A percentile compares a stretch with the other conserved stretches of the same genome.
Conservation (phyloP, 2,888 invertebrate genomes). For the Nemoura dubitans region DNA sequence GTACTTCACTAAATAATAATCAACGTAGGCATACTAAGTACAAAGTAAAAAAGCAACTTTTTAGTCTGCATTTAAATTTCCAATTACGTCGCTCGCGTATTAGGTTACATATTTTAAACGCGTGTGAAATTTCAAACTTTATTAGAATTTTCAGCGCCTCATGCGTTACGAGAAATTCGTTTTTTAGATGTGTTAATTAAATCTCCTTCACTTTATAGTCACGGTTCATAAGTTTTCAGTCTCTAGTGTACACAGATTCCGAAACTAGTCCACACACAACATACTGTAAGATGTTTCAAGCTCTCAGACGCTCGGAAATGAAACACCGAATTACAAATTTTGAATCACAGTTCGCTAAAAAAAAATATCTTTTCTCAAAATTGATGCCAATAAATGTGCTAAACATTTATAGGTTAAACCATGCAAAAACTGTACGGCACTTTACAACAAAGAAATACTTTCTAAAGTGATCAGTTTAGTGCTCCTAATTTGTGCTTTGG, state of each 20-base stretch:
- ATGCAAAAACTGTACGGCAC: neutral
- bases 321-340: neutral
- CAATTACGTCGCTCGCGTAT: neutral
- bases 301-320: too few relatives aligned
- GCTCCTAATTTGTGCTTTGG: neutral
- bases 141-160: neutral
- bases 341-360: neutral
- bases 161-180: neutral
- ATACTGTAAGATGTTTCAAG: neutral
- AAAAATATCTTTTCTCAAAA: neutral
- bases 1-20: neutral
- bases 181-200: neutral
- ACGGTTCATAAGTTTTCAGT: neutral
- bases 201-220: neutral
- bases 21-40: neutral
- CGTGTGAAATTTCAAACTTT: neutral
- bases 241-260: too few relatives aligned
- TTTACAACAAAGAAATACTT: neutral
- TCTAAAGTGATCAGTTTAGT: neutral
- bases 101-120: neutral
- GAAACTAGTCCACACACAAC: neutral
- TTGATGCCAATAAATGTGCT: neutral
- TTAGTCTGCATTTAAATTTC: neutral
- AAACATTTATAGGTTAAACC: neutral
- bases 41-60: neutral